Evolutionary conservation across 2,113 vertebrate genomes (phyloP).

Genomic region (Perccottus glenii): DNA sequence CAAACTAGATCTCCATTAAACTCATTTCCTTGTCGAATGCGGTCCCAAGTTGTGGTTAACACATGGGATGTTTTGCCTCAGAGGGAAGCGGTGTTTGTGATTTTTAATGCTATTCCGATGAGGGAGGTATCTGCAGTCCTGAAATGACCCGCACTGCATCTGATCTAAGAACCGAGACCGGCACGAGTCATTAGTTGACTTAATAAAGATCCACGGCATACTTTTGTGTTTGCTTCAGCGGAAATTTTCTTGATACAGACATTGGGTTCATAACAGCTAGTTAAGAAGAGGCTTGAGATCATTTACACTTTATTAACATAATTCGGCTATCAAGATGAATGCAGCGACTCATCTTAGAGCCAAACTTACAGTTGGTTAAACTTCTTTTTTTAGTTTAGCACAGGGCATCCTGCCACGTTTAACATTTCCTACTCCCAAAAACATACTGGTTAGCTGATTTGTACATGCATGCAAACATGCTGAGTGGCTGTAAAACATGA

Average conservation of each 20-base stretch:
- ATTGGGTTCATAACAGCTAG: conserved; percentile 20
- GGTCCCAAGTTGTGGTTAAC: conserved; percentile 50
- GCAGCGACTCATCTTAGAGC: background rate
- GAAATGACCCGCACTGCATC: conserved; percentile 27
- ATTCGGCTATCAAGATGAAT: conserved; percentile 3
- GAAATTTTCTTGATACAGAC: conserved; percentile 16
- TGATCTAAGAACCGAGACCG: conserved; percentile 30
- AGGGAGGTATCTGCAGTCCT: conserved; percentile 19
- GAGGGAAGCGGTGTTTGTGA: conserved; percentile 23
- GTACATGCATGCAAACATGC: no score
- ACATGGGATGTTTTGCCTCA: conserved; percentile 50
- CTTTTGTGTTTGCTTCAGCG: conserved; percentile 19
- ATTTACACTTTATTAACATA: conserved; percentile 11
- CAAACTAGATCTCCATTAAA: conserved; percentile 66
- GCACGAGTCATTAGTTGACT: conserved; percentile 51
- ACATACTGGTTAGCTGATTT: no score
- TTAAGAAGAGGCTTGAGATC: conserved; percentile 18
- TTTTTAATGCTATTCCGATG: conserved; percentile 6
- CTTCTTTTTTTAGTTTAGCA: background rate
- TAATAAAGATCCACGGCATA: conserved; percentile 33
- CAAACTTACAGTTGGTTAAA: background rate
- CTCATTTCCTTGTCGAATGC: conserved; percentile 59
- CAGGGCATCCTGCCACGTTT: no score
- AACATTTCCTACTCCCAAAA: no score
- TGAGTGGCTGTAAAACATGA: no score